Conservation (phyloP, 1,140 invertebrate genomes). For the Halesus radiatus region DNA sequence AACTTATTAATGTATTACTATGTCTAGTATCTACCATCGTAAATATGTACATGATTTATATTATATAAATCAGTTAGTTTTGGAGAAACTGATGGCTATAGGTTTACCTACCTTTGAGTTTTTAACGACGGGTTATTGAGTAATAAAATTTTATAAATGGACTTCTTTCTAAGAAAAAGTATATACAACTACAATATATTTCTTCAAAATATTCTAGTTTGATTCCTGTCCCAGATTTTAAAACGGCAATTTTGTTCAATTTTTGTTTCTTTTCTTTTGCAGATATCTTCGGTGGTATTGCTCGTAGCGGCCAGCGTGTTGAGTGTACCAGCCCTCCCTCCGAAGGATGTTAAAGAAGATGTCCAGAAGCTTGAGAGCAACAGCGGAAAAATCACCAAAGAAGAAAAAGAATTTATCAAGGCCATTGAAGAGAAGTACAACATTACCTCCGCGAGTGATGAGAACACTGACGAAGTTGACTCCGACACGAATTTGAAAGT, state of each 20-base stretch:
- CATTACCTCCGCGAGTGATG: conserved; percentile 50
- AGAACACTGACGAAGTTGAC: conserved; percentile 39
- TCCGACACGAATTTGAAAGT: conserved; percentile 51
- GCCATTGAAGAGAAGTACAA: conserved; percentile 68
- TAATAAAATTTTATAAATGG: too few relatives aligned
- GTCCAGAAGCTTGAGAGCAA: conserved; percentile 59
- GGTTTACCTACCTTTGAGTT: too few relatives aligned
- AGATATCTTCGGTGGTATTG: conserved; percentile 60
- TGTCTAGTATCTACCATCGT: too few relatives aligned
- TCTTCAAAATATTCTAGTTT: too few relatives aligned
- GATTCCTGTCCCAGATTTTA: neutral
- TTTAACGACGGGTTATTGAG: too few relatives aligned
- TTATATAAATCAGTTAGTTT: too few relatives aligned
- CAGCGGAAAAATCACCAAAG: conserved; percentile 60
- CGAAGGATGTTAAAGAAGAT: conserved; percentile 54
- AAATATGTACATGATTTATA: too few relatives aligned
- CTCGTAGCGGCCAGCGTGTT: conserved; percentile 13
- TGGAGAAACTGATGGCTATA: too few relatives aligned
- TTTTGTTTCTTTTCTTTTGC: conserved; percentile 58
- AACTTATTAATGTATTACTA: too few relatives aligned
- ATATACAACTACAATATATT: too few relatives aligned
- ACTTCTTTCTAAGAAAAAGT: too few relatives aligned
- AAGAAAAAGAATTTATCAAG: conserved; percentile 67
- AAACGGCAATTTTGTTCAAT: neutral
- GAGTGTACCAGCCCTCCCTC: conserved; percentile 9